phyloP scores from a whole-genome alignment of 2,797 vertebrate genomes.

The Bradypus variegatus region DNA sequence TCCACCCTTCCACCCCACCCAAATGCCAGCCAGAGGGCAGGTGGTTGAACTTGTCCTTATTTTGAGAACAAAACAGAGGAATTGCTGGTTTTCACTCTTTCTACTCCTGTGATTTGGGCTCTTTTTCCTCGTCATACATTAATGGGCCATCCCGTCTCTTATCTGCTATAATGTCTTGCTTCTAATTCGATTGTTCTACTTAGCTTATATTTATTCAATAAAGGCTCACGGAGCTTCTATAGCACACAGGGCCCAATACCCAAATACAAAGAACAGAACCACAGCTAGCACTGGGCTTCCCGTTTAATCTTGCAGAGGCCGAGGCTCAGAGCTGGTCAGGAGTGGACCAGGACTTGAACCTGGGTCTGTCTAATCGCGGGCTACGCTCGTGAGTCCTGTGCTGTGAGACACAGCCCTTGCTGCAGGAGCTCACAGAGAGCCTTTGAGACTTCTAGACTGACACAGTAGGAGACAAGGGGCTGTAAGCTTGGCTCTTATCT shows the following conservation, averaged over 20 bases:
- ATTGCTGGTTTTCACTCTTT: neutral
- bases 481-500: neutral
- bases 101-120: neutral
- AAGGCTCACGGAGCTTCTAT: neutral
- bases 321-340: neutral
- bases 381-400: too few species aligned
- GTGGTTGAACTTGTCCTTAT: neutral
- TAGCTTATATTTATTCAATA: neutral
- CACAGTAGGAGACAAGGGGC: neutral
- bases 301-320: neutral
- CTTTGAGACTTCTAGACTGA: neutral
- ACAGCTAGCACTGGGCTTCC: fast-evolving
- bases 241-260: neutral
- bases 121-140: neutral
- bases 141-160: neutral
- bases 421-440: neutral
- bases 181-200: neutral
- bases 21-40: neutral
- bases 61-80: neutral
- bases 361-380: too few species aligned
- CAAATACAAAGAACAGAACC: neutral
- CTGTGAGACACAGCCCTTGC: too few species aligned
- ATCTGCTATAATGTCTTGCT: neutral
- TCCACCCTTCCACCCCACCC: too few species aligned
- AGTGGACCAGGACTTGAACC: too few species aligned